A percentile compares a stretch with the other conserved stretches of the same genome.
Conservation (phyloP, 2,888 invertebrate species). For the Timema podura region DNA sequence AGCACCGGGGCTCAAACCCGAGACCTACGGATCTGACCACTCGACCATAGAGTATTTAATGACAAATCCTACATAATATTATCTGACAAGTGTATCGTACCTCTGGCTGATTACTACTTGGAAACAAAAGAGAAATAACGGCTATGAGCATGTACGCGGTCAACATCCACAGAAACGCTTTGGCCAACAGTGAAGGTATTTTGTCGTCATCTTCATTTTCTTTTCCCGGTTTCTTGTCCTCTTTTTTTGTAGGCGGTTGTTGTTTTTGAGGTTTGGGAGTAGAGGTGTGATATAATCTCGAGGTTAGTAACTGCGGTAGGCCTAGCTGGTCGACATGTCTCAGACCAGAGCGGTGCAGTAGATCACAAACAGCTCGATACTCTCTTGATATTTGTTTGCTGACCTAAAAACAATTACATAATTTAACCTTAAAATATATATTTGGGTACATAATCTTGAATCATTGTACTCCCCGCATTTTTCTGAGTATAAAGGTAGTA, state of each 20-base stretch:
- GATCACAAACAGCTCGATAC: conserved; percentile 52
- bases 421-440: background rate
- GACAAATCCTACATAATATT: too few relatives aligned
- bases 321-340: conserved; percentile 35
- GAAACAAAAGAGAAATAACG: conserved; percentile 66
- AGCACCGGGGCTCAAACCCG: too few relatives aligned
- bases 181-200: conserved; percentile 65
- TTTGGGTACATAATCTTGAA: too few relatives aligned
- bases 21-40: too few relatives aligned
- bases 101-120: conserved; percentile 69
- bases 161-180: conserved; percentile 75
- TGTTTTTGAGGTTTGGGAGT: conserved; percentile 25
- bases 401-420: conserved; percentile 36
- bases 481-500: too few relatives aligned
- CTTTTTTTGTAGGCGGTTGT: conserved; percentile 20
- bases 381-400: conserved; percentile 47
- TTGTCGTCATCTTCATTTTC: conserved; percentile 62
- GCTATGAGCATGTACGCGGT: conserved; percentile 70
- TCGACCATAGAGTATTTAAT: too few relatives aligned
- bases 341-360: conserved; percentile 32
- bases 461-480: too few relatives aligned
- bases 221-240: conserved; percentile 36
- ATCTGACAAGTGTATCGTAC: conserved; percentile 43
- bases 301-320: conserved; percentile 22
- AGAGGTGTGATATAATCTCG: conserved; percentile 29